Evolutionary conservation across 1,140 invertebrate genomes (phyloP).

Genomic region (Paraescarpia echinospica): DNA sequence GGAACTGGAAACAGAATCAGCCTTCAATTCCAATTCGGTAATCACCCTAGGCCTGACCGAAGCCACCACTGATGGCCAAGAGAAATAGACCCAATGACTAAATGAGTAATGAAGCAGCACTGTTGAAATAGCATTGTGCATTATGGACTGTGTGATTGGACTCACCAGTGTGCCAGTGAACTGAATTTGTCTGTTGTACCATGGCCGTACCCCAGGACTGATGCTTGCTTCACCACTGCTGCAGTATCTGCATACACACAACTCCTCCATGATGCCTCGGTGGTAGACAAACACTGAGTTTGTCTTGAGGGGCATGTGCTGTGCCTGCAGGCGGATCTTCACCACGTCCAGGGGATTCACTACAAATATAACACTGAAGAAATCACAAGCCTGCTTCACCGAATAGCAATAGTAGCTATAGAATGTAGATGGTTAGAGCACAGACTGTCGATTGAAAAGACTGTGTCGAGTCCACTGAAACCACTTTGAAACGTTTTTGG

Average conservation of each 20-base stretch:
- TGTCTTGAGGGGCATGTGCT: constrained; percentile 76
- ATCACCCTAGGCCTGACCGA: no score
- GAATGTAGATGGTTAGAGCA: no score
- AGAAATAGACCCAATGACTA: no score
- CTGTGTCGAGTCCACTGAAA: no score
- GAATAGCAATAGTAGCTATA: no score
- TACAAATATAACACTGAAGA: constrained; percentile 60
- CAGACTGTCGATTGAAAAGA: no score
- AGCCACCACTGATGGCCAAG: no score
- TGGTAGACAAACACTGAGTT: constrained; percentile 95
- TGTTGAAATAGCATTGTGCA: no score
- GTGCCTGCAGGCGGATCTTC: constrained; percentile 94
- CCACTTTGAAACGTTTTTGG: no score
- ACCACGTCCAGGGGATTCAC: constrained; percentile 98
- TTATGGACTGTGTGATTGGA: constrained; percentile 16
- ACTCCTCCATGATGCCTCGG: constrained; percentile 98
- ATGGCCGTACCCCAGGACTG: constrained; percentile 54
- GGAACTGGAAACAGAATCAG: no score
- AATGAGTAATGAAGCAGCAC: no score
- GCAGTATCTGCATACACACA: constrained; percentile 78
- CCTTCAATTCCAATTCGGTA: no score
- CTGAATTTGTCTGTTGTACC: constrained; percentile 73
- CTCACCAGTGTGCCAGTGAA: constrained; percentile 89
- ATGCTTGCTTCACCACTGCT: not conserved
- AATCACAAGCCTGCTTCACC: not conserved